Percentiles rank a stretch among this genome's conserved stretches.
Conservation (phyloP, 2,888 invertebrate genomes). For the Drosophila kambysellisi region DNA sequence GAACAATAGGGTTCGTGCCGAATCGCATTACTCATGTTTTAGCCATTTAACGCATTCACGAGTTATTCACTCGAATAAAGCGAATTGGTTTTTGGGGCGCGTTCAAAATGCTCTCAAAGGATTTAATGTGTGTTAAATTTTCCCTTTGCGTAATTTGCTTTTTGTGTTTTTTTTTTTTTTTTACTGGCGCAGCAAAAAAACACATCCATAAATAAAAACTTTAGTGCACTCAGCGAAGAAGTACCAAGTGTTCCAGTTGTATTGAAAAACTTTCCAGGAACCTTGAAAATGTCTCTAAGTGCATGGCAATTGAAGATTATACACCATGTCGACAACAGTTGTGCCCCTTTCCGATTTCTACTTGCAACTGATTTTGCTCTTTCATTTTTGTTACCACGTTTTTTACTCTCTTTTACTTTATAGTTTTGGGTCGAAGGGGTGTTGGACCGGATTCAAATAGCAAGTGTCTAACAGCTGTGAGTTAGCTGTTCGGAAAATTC, state of each 20-base stretch:
- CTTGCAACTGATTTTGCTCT: slow-evolving; percentile 26
- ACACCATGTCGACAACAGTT: slow-evolving; percentile 24
- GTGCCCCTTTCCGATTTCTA: slow-evolving; percentile 24
- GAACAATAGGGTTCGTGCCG: slow-evolving; percentile 39
- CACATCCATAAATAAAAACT: slow-evolving; percentile 69
- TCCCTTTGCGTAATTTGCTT: slow-evolving; percentile 59
- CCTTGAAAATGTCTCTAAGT: slow-evolving; percentile 53
- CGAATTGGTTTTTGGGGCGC: slow-evolving; percentile 14
- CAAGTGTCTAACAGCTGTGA: slow-evolving; percentile 32
- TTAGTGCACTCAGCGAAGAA: slow-evolving; percentile 36
- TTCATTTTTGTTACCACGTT: not conserved
- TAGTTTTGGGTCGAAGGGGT: slow-evolving; percentile 25
- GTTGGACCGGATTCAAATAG: slow-evolving; percentile 15
- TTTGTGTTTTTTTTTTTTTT: slow-evolving; percentile 3
- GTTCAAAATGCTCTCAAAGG: not conserved
- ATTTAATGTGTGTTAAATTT: slow-evolving; percentile 32
- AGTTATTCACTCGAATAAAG: slow-evolving; percentile 33
- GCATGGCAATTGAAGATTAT: slow-evolving; percentile 57
- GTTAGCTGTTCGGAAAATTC: slow-evolving; percentile 11
- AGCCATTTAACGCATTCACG: slow-evolving; percentile 48
- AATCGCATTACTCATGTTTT: slow-evolving; percentile 60
- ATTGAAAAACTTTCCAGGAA: slow-evolving; percentile 29
- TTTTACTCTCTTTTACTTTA: not conserved
- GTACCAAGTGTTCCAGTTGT: slow-evolving; percentile 15
- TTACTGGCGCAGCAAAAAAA: slow-evolving; percentile 37